These are phyloP conservation scores for Protonemura montana DNA, from an alignment of 2,888 invertebrate species.

Conservation along the genomic window DNA sequence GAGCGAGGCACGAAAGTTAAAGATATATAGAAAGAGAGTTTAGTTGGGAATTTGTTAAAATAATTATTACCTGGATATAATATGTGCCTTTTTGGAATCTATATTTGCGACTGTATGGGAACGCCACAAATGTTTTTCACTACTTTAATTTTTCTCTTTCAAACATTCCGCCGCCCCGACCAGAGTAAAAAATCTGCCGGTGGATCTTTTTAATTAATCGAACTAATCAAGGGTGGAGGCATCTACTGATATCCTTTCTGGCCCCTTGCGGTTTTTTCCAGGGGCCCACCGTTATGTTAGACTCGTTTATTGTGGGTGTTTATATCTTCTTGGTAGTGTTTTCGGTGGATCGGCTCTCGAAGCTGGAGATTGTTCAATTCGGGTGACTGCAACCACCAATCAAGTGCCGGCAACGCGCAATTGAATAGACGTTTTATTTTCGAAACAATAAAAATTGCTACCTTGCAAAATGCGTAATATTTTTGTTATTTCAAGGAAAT, in stretches of 20 bases:
- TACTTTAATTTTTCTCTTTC: slow-evolving; percentile 7
- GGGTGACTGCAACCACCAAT: slow-evolving; percentile 17
- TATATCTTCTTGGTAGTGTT: slow-evolving; percentile 26
- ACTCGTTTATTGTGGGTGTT: background rate
- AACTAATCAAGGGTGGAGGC: slow-evolving; percentile 25
- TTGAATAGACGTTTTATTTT: slow-evolving; percentile 14
- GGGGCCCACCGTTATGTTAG: background rate
- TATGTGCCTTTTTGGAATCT: slow-evolving; percentile 47
- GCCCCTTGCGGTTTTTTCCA: background rate
- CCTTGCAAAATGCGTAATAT: slow-evolving; percentile 25
- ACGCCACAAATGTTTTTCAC: background rate
- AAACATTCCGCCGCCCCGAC: background rate
- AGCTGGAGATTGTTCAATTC: background rate
- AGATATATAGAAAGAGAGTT: slow-evolving; percentile 47
- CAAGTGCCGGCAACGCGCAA: slow-evolving; percentile 28
- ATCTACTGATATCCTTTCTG: slow-evolving; percentile 19
- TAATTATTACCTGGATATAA: slow-evolving; percentile 43
- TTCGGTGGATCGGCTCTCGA: slow-evolving; percentile 8
- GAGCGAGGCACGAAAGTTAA: slow-evolving; percentile 43
- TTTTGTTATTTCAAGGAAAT: slow-evolving; percentile 38
- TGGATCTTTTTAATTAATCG: background rate
- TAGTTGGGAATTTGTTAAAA: slow-evolving; percentile 47
- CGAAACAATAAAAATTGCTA: background rate
- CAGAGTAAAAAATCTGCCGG: background rate
- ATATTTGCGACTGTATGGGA: background rate